Percentiles rank a stretch among this genome's conserved stretches.
Conservation (phyloP, 2,797 vertebrate species). For the Chanos chanos region DNA sequence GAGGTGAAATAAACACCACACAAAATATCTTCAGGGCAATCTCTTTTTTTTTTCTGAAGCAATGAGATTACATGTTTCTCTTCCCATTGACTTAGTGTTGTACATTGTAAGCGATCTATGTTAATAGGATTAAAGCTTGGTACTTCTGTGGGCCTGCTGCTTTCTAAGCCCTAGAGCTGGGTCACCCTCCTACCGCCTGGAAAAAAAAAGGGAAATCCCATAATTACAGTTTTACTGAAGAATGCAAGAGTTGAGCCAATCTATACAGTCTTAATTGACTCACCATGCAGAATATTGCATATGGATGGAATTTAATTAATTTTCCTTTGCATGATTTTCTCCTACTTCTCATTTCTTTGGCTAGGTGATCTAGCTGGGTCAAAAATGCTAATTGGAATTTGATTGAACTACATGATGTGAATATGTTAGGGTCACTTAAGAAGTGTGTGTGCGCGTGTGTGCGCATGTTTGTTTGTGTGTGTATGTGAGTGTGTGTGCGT, state of each 20-base stretch:
- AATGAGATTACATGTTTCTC: conserved; percentile 65
- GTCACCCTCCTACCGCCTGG: conserved; percentile 24
- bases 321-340: conserved; percentile 6
- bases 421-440: too few relatives aligned
- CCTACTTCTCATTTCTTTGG: background rate
- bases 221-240: conserved; percentile 16
- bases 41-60: conserved; percentile 60
- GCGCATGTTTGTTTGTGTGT: too few relatives aligned
- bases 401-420: background rate
- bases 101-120: conserved; percentile 63
- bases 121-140: conserved; percentile 66
- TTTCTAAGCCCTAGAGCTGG: conserved; percentile 42
- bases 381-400: conserved; percentile 1
- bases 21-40: conserved; percentile 65
- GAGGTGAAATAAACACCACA: conserved; percentile 65
- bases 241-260: conserved; percentile 8
- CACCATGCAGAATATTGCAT: conserved; percentile 34
- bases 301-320: conserved; percentile 7
- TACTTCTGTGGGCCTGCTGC: conserved; percentile 25
- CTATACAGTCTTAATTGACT: conserved; percentile 22
- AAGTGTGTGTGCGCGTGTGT: too few relatives aligned
- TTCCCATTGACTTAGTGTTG: conserved; percentile 58
- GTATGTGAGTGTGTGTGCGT: too few relatives aligned
- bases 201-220: conserved; percentile 24
- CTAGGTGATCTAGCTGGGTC: background rate